phyloP scores from a whole-genome alignment of 2,113 vertebrate genomes.

The Oncorhynchus keta region DNA sequence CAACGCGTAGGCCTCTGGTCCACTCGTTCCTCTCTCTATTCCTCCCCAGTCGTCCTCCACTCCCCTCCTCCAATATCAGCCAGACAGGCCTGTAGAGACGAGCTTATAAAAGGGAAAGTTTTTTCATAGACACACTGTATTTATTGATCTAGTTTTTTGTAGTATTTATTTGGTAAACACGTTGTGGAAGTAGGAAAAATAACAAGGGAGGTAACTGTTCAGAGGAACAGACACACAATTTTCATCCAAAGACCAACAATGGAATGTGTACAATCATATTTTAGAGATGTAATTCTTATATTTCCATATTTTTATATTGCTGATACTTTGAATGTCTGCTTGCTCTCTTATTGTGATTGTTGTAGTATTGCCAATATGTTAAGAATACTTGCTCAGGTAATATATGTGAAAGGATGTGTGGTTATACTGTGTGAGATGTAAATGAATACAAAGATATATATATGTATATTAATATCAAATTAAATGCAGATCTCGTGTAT shows the following conservation, averaged over 20 bases:
- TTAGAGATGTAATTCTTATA: slow-evolving; percentile 3
- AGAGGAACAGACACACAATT: background rate
- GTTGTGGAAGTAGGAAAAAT: slow-evolving; percentile 12
- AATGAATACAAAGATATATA: slow-evolving; percentile 1
- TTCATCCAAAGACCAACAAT: slow-evolving; percentile 16
- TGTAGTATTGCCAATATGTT: background rate
- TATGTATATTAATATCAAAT: background rate
- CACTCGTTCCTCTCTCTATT: background rate
- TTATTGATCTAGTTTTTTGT: slow-evolving; percentile 21
- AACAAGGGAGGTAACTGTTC: background rate
- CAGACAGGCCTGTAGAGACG: background rate
- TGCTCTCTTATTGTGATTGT: slow-evolving; percentile 26
- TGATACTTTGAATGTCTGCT: background rate
- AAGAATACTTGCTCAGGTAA: background rate
- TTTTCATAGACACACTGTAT: slow-evolving; percentile 16
- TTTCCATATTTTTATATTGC: slow-evolving; percentile 24
- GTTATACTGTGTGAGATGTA: slow-evolving; percentile 6
- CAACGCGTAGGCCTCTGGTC: slow-evolving; percentile 9
- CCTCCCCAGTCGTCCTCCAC: background rate
- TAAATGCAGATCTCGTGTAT: background rate
- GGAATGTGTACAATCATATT: background rate
- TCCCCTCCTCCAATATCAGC: no score
- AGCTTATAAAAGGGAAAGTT: slow-evolving; percentile 13
- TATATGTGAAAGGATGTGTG: slow-evolving; percentile 26
- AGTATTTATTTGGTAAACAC: slow-evolving; percentile 47